Base-by-base conservation (phyloP, 2,797 vertebrate genomes). In the Notamacropus eugenii region DNA sequence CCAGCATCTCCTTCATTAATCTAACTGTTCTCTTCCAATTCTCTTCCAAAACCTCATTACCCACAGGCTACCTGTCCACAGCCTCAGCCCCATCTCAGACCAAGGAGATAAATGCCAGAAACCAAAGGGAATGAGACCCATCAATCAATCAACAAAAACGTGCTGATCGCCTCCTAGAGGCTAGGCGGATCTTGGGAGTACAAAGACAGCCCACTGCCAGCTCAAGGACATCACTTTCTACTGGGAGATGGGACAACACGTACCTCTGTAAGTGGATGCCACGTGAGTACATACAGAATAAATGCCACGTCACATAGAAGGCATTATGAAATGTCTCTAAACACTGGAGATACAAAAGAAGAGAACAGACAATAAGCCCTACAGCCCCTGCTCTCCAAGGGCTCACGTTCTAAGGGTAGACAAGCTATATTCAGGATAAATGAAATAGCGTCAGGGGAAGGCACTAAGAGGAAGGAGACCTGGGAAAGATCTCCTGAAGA, bases 291-390 rank as follows among this genome's bases (percentile, higher is more conserved):
- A 34, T 5, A 62, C 31, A 62, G 62, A 13, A 19, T n/a, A 16
- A 5, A n/a, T 2, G 34, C 0, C 62, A 9, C 1, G 14, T 6
- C 62, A 19, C 1, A 19, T 0, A 2, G 62, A 74, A 74, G 62
- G 34, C 34, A 5, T 3, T n/a, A n/a, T 1, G 31, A 0, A n/a
- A 14, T 34, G 31, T 5, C 59, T 62, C 29, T 28, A 59, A 59
- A 29, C 28, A 29, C 28, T 2, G 58, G 58, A 29, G 57, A 28
- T 5, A 31, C 9, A 59, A 3, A 59, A 59, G 28, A 59, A 28
- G 22, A 29, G 27, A 28, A 57, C 28, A 59, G 28, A 59, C 10
- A 31, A 14, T 11, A 34, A 34, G 14, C 34, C 0, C 59, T 11
- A 52, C 34, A 40, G 67, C 14, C 67, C n/a, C 16, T 8, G n/a